Evolutionary conservation across 1,140 invertebrate species (phyloP).

Genomic region (Bombyx mori): DNA sequence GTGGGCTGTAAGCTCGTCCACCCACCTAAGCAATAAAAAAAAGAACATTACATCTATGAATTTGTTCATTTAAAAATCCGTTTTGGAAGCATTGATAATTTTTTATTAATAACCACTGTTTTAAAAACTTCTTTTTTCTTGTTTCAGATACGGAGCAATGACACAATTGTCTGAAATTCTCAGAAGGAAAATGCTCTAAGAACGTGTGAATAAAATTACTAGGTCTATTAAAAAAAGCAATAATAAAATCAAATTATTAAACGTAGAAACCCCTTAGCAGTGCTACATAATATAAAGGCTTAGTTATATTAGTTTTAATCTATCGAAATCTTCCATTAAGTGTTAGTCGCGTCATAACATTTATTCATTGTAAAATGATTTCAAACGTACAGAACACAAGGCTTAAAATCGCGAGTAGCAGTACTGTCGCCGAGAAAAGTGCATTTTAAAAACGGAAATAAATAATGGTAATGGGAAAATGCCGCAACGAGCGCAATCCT

Average conservation of each 20-base stretch:
- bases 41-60: too few relatives aligned
- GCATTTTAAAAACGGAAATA: constrained; percentile 12
- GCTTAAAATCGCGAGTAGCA: constrained; percentile 7
- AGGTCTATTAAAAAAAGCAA: constrained; percentile 57
- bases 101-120: too few relatives aligned
- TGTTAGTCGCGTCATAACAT: constrained; percentile 19
- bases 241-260: constrained; percentile 30
- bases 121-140: constrained; percentile 19
- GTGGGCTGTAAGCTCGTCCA: too few relatives aligned
- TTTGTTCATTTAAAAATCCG: too few relatives aligned
- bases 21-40: too few relatives aligned
- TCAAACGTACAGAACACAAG: constrained; percentile 7
- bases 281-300: constrained; percentile 36
- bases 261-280: constrained; percentile 51
- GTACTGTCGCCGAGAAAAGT: constrained; percentile 28
- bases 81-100: too few relatives aligned
- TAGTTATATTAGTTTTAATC: constrained; percentile 34
- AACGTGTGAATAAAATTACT: constrained; percentile 18
- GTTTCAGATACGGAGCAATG: constrained; percentile 39
- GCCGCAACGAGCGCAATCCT: constrained; percentile 73
- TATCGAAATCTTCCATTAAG: constrained; percentile 44
- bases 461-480: constrained; percentile 63
- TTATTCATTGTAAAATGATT: constrained; percentile 31
- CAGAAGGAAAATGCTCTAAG: too few relatives aligned
- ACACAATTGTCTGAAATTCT: constrained; percentile 7